Base-by-base conservation (phyloP, 2,113 vertebrate genomes). In the Rallus limicola region DNA sequence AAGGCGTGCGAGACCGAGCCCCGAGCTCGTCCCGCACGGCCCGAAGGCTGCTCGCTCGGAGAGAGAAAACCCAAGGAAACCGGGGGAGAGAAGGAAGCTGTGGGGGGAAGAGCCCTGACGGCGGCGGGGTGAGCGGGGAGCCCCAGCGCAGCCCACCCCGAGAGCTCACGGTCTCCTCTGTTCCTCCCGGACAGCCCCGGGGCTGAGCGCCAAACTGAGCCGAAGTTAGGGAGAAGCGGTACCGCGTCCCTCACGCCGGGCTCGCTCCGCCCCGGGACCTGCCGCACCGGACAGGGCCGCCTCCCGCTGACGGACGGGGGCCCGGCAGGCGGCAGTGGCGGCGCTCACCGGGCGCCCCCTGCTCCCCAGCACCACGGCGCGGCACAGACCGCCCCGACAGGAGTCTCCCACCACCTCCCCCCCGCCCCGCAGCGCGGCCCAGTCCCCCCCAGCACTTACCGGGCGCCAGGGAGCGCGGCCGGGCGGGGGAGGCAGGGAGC, bases 391-490 rank as follows among this genome's bases (percentile, higher is more conserved):
- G 10, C 20, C n/a, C 21, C 25, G 5, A 10, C 20, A 5, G 46
- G 21, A 38, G 20, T 8, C 20, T 34, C 75, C 31, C 25, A 12
- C 58, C 36, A 90, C 87, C 48, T 29, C 28, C 19, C 19, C 25
- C 40, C 13, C 42, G 16, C 31, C 24, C 23, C 36, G 13, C 34
- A 26, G 23, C 34, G 5, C 8, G 24, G 81, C 68, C 46, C 36
- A n/a, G 10, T 18, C 46, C n/a, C 7, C 56, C 62, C 58, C 52
- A 42, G 16, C 81, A 95, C 98, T 97, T 68, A 98, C 98, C 55
- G 81, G 94, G 62, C 74, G 34, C 88, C 65, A 53, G 63, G 20
- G 44, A 48, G 56, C 17, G 44, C 62, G 56, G 56, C 33, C 34
- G 58, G 42, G 60, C 60, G 28, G 75, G 78, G 34, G 60, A 16